Evolutionary conservation across 2,888 invertebrate species (phyloP).

Genomic region (Diarsia brunnea): DNA sequence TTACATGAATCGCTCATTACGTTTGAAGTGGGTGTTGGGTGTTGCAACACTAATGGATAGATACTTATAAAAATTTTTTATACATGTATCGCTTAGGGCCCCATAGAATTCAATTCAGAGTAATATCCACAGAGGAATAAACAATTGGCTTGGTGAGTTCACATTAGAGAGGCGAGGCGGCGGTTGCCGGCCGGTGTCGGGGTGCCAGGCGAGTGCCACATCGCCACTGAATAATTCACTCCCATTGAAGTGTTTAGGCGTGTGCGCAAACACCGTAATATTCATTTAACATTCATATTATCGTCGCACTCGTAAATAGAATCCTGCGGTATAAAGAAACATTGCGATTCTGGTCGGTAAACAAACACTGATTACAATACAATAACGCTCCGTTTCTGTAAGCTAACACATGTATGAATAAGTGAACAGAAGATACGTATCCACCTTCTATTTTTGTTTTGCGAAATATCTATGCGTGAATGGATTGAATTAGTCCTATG

Average conservation of each 20-base stretch:
- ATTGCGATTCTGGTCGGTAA: conserved; percentile 76
- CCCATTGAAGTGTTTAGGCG: conserved; percentile 82
- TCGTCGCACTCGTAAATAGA: conserved; percentile 78
- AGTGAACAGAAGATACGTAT: conserved; percentile 28
- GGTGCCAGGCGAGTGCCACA: conserved; percentile 67
- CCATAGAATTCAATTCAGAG: conserved; percentile 61
- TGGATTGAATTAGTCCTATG: conserved; percentile 21
- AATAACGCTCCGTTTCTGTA: conserved; percentile 34
- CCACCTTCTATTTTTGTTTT: conserved; percentile 21
- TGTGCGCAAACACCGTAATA: conserved; percentile 85
- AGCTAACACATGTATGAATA: conserved; percentile 33
- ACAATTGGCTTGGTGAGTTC: conserved; percentile 72
- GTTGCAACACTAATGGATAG: conserved; percentile 38
- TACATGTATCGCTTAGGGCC: conserved; percentile 50
- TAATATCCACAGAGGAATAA: conserved; percentile 73
- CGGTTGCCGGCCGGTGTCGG: conserved; percentile 11
- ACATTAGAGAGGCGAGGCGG: conserved; percentile 50
- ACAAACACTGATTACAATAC: conserved; percentile 66
- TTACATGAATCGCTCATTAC: conserved; percentile 20
- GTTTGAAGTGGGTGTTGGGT: conserved; percentile 20
- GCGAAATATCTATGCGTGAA: conserved; percentile 16
- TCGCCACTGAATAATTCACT: conserved; percentile 85
- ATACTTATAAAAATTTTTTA: conserved; percentile 59
- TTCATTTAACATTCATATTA: conserved; percentile 87
- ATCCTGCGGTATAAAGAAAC: conserved; percentile 75